Conservation (phyloP, 2,113 vertebrate genomes). For the Saccopteryx leptura region DNA sequence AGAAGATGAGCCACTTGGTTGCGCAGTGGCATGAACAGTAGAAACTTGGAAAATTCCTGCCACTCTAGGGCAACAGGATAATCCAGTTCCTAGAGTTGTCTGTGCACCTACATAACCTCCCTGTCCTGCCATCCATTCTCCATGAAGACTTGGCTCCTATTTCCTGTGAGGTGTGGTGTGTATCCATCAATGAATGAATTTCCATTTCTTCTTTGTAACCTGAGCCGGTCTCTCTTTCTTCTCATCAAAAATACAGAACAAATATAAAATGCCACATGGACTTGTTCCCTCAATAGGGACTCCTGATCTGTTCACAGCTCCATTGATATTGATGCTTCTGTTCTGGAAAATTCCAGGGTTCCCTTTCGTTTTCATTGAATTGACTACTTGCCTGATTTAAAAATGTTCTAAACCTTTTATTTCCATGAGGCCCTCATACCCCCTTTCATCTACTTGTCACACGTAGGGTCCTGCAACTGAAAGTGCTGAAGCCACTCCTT, state of each 20-base stretch:
- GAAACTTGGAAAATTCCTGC: slow-evolving; percentile 10
- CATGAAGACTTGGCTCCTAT: neutral
- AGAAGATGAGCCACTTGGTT: neutral
- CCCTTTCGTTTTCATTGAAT: slow-evolving; percentile 1
- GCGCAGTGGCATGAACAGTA: neutral
- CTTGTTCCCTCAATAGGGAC: neutral
- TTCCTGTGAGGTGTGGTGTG: neutral
- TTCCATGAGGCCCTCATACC: neutral
- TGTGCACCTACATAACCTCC: neutral
- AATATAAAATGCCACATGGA: neutral
- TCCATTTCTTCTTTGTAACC: neutral
- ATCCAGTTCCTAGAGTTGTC: neutral
- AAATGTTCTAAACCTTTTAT: slow-evolving; percentile 10
- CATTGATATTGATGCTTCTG: neutral
- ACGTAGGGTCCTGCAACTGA: neutral
- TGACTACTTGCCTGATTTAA: neutral
- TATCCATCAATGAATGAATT: neutral
- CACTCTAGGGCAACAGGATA: neutral
- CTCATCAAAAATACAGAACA: neutral
- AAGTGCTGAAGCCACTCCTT: neutral
- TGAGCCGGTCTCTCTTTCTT: neutral
- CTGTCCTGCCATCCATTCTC: neutral
- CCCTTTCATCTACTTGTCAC: neutral
- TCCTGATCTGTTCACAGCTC: neutral
- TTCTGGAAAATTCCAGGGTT: slow-evolving; percentile 37